Base-by-base conservation (phyloP, 2,113 vertebrate genomes). In the Colius striatus region DNA sequence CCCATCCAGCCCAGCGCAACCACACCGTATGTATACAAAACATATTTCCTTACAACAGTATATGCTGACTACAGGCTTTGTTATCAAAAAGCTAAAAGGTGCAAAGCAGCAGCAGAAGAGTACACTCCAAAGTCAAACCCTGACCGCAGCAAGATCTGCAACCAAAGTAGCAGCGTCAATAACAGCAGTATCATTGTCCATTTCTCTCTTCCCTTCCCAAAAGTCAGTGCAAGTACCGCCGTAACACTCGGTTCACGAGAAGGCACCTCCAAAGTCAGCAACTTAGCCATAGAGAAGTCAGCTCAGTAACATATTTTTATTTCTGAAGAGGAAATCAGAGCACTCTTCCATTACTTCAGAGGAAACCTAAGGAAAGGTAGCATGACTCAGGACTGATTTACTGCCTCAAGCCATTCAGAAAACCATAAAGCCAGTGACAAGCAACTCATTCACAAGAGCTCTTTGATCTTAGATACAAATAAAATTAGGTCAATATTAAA, bases 401-500 rank as follows among this genome's bases (percentile, higher is more conserved):
- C 65, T 90, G 86, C 90, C 87, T 89, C 76, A 51, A 89, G 65
- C 74, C 83, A 92, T 94, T 94, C 79, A 79, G 68, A 94, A 94
- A 93, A 94, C 65, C 86, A 84, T 89, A 92, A 93, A 95, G 84
- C 45, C 43, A 65, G 50, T 32, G 55, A 92, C 90, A 96, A 94
- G 82, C 36, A 90, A 72, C 74, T 93, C 90, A 90, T 89, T 96
- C 92, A 94, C 77, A 84, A 61, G 41, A 86, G 45, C 78, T 89
- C 90, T 92, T 95, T 96, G 85, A 94, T 89, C 84, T 91, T 92
- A 89, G 90, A 77, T 36, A 95, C 67, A 85, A 96, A 93, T 92
- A 94, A 89, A 95, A 93, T 96, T 87, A 92, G 89, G 81, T 95
- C 94, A 94, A 73, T 94, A 96, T 71, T 96, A 92, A 94, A 94